Evolutionary conservation across 1,140 invertebrate genomes (phyloP).

Genomic region (Schlechtendalia chinensis): DNA sequence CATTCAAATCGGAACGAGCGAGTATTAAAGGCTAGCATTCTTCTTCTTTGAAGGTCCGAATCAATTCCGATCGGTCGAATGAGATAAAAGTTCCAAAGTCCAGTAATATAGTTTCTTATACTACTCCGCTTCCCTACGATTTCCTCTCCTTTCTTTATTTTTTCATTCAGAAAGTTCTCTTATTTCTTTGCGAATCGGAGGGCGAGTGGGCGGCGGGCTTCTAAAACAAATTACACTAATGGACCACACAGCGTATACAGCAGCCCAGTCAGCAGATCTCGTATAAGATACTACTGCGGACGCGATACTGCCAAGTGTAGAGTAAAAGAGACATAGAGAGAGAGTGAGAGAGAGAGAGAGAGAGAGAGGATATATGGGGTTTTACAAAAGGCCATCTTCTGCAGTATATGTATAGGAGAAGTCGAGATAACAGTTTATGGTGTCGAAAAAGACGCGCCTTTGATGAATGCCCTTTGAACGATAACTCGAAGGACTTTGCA

Average conservation of each 20-base stretch:
- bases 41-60: conserved; percentile 43
- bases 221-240: conserved; percentile 50
- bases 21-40: conserved; percentile 44
- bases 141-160: conserved; percentile 8
- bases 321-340: neutral
- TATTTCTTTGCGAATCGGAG: conserved; percentile 16
- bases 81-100: conserved; percentile 48
- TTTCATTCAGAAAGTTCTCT: conserved; percentile 39
- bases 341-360: neutral
- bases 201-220: neutral
- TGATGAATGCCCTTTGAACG: conserved; percentile 37
- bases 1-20: conserved; percentile 41
- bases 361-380: neutral
- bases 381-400: conserved; percentile 27
- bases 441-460: conserved; percentile 28
- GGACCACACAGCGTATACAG: conserved; percentile 12
- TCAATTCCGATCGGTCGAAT: conserved; percentile 47
- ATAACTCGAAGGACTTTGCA: neutral
- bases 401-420: neutral
- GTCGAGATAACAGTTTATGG: conserved; percentile 39
- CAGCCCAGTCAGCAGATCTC: conserved; percentile 44
- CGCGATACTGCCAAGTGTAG: neutral
- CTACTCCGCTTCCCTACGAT: neutral
- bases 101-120: conserved; percentile 45
- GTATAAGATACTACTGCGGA: conserved; percentile 3